phyloP scores from a whole-genome alignment of 2,797 vertebrate genomes.

The Danio jaintianensis region DNA sequence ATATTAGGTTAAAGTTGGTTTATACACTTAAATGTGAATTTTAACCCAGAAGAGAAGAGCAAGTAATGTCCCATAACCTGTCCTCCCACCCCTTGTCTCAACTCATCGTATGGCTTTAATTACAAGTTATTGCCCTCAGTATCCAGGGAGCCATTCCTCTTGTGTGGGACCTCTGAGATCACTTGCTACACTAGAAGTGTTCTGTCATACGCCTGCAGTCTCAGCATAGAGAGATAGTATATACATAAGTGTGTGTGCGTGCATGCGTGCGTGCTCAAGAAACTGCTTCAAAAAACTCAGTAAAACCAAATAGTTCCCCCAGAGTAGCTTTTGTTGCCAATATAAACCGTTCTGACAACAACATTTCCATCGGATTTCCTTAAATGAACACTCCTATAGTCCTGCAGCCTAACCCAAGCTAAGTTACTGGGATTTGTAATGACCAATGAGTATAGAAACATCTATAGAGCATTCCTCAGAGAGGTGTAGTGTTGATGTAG shows the following conservation, averaged over 20 bases:
- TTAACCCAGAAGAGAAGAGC: no score
- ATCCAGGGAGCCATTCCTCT: conserved; percentile 69
- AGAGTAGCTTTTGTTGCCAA: not conserved
- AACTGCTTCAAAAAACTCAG: not conserved
- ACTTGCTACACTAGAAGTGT: conserved; percentile 65
- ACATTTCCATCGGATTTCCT: conserved; percentile 12
- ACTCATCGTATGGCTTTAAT: conserved; percentile 69
- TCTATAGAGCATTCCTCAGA: conserved; percentile 49
- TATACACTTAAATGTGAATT: no score
- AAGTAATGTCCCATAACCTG: conserved; percentile 50
- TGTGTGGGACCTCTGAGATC: conserved; percentile 67
- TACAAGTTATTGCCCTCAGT: conserved; percentile 71
- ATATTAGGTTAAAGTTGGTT: no score
- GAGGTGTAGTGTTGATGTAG: conserved; percentile 43
- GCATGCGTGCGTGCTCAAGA: not conserved
- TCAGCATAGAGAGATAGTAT: conserved; percentile 38
- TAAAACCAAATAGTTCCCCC: not conserved
- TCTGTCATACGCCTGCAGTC: conserved; percentile 66
- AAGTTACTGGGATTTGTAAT: conserved; percentile 24
- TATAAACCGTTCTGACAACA: not conserved
- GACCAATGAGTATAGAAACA: conserved; percentile 22
- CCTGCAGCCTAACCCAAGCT: not conserved
- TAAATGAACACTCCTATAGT: not conserved
- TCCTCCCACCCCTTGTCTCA: conserved; percentile 48
- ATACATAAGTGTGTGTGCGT: not conserved